Evolutionary conservation across 2,888 invertebrate species (phyloP), one percentile per base, ranked within the genome.

Genomic region (Drosophila parthenogenetica): DNA sequence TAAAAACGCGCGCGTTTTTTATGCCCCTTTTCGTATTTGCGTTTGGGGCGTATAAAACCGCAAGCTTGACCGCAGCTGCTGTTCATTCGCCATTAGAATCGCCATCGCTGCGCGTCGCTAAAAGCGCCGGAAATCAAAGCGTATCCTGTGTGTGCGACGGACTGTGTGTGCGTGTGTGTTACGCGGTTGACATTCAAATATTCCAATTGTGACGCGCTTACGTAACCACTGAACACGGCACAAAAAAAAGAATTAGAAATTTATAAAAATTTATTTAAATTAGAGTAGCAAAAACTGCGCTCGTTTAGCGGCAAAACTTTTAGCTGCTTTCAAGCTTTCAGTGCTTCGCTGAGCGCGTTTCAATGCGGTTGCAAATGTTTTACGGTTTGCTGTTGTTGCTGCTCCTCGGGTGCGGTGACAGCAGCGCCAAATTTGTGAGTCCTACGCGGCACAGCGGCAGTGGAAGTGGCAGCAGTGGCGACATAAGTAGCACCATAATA

Each of bases 401-500:
- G 50, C 62, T 76, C 37, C 49, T 22, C 5, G 53, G 73, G 19
- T 57, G 29, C 10, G 43, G 40, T 16, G 58, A 59, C 50, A 57
- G 77, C 57, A 49, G 60, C 43, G 83, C 79, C 32, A 86, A 87
- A 50, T 86, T 86, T 32, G 87, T 86, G 43, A 86, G 84, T 79
- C 79, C 83, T 76, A 72, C 85, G 63, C 73, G 81, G 0, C 85
- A 86, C 67, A 82, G 71, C 25, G 16, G 51, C 62, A 46, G 60
- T 29, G 32, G 51, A 35, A 59, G 81, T 73, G 79, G 81, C 48
- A 83, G 43, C 25, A 48, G 50, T 51, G 53, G 82, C 74, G 81
- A 83, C 61, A 73, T 90, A 40, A 85, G 90, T 69, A 92, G 92
- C 79, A 92, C 92, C 25, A 93, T 93, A 51, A 92, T 93, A 45